A percentile compares a stretch with the other conserved stretches of the same genome.
These are phyloP conservation scores for Trichogramma dendrolimi DNA, from an alignment of 2,888 invertebrate species.

Conservation along the genomic window DNA sequence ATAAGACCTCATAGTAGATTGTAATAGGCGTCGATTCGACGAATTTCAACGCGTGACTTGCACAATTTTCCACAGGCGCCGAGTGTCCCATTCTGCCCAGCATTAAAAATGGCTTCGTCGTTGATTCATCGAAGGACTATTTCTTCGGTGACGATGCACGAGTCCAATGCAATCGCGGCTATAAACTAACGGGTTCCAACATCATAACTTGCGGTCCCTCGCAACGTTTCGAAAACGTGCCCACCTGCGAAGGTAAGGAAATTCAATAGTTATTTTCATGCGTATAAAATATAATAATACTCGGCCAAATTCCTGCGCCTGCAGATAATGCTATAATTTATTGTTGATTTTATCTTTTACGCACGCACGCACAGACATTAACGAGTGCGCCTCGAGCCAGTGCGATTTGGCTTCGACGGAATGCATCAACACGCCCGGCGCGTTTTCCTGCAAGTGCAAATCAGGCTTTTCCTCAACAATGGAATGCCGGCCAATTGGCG, in stretches of 20 bases:
- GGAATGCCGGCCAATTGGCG: slow-evolving; percentile 86
- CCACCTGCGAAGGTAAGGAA: slow-evolving; percentile 70
- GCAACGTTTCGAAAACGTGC: slow-evolving; percentile 77
- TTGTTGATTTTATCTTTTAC: slow-evolving; percentile 20
- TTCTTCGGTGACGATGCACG: slow-evolving; percentile 86
- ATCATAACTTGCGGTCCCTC: slow-evolving; percentile 81
- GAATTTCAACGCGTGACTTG: background rate
- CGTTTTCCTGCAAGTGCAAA: slow-evolving; percentile 84
- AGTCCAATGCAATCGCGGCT: slow-evolving; percentile 87
- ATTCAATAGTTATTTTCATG: background rate
- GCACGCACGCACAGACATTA: slow-evolving; percentile 66
- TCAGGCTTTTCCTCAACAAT: slow-evolving; percentile 78
- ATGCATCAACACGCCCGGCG: slow-evolving; percentile 83
- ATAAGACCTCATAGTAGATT: slow-evolving; percentile 8
- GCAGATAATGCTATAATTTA: slow-evolving; percentile 7
- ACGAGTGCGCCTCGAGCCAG: slow-evolving; percentile 83
- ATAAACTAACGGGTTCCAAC: slow-evolving; percentile 78
- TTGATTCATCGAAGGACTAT: slow-evolving; percentile 72
- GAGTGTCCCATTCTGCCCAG: slow-evolving; percentile 71
- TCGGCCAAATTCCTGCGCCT: background rate
- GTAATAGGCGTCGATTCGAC: background rate
- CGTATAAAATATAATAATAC: background rate
- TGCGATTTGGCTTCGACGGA: slow-evolving; percentile 88
- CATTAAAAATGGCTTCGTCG: slow-evolving; percentile 82
- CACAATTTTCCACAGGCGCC: slow-evolving; percentile 53